These are phyloP conservation scores for Nephotettix cincticeps DNA, from an alignment of 1,140 invertebrate genomes.

Conservation along the genomic window DNA sequence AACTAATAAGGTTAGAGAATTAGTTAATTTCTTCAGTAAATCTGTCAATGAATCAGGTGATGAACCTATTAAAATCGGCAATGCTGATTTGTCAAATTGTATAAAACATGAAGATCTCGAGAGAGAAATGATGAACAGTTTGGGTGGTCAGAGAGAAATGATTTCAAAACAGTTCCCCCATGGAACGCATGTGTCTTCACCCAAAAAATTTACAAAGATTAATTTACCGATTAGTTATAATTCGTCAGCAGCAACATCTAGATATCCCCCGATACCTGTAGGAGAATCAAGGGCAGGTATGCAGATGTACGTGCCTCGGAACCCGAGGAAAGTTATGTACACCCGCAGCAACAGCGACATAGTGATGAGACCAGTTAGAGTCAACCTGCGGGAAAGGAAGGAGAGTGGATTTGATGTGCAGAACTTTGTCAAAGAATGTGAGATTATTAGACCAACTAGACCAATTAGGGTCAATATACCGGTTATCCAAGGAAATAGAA, in stretches of 20 bases:
- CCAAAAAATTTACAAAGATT: neutral
- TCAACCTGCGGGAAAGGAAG: too few species aligned
- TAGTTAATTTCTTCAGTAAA: neutral
- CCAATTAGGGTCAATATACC: too few species aligned
- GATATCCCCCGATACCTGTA: too few species aligned
- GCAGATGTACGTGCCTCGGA: too few species aligned
- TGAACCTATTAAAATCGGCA: neutral
- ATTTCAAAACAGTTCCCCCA: neutral
- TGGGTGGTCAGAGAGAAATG: neutral
- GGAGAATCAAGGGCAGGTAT: too few species aligned
- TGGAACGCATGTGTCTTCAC: neutral
- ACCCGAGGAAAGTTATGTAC: too few species aligned
- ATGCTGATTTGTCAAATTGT: neutral
- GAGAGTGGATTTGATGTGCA: too few species aligned
- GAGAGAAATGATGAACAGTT: neutral
- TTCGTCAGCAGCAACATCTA: too few species aligned
- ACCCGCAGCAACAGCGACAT: neutral
- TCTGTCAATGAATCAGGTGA: neutral
- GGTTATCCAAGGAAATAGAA: too few species aligned
- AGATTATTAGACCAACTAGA: too few species aligned
- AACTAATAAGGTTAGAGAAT: neutral
- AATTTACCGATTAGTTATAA: neutral
- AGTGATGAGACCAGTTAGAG: neutral
- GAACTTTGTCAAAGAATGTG: too few species aligned
- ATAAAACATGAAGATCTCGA: neutral